These are phyloP conservation scores for Malachius bipustulatus DNA, from an alignment of 2,888 invertebrate species.

Conservation along the genomic window DNA sequence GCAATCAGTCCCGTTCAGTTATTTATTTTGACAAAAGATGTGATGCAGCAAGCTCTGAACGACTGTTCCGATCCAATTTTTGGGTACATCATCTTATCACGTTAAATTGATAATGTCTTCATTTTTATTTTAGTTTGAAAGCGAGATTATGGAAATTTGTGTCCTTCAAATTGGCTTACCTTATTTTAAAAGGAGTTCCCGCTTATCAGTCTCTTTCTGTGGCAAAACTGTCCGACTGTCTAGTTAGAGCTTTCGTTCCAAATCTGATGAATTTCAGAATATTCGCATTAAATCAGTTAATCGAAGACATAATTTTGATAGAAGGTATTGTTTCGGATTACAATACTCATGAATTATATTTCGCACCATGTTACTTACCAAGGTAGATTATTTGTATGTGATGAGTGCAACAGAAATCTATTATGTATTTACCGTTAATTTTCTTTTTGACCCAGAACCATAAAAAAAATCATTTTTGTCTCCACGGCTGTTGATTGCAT, in stretches of 20 bases:
- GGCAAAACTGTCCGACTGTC: constrained; percentile 43
- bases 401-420: too few species aligned
- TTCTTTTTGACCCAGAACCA: too few species aligned
- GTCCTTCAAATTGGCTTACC: constrained; percentile 44
- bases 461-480: too few species aligned
- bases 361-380: constrained; percentile 46
- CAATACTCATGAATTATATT: constrained; percentile 41
- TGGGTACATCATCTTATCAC: too few species aligned
- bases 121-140: constrained; percentile 36
- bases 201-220: constrained; percentile 43
- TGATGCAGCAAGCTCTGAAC: not conserved
- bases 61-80: not conserved
- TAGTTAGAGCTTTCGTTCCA: constrained; percentile 46
- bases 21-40: not conserved
- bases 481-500: too few species aligned
- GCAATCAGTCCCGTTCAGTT: not conserved
- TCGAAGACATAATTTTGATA: constrained; percentile 45
- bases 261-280: constrained; percentile 41
- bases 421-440: too few species aligned
- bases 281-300: constrained; percentile 43
- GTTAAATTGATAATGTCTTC: too few species aligned
- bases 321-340: constrained; percentile 45
- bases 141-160: constrained; percentile 49
- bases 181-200: constrained; percentile 43
- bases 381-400: too few species aligned